phyloP scores from a whole-genome alignment of 2,888 invertebrate species.

The Byasa hedistus region DNA sequence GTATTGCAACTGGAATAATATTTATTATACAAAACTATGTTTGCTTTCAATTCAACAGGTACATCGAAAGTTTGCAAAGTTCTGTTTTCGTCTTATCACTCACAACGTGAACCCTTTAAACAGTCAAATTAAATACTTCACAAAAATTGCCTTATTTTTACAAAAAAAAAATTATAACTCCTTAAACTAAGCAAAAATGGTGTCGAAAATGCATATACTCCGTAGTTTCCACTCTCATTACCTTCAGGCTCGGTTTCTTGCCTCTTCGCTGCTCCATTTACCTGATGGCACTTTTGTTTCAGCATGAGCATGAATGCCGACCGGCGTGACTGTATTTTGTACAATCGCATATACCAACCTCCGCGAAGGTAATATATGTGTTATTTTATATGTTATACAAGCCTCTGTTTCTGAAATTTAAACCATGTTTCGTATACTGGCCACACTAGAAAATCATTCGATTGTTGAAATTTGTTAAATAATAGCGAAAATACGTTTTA shows the following conservation, averaged over 20 bases:
- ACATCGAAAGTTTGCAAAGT: too few species aligned
- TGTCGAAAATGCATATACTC: conserved; percentile 23
- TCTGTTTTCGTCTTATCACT: not conserved
- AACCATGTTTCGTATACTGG: too few species aligned
- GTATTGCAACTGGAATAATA: not conserved
- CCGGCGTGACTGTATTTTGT: conserved; percentile 4
- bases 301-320: conserved; percentile 28
- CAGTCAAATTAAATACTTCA: not conserved
- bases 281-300: conserved; percentile 46
- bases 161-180: not conserved
- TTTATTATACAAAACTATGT: not conserved
- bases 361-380: not conserved
- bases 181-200: conserved; percentile 7
- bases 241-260: conserved; percentile 27
- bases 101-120: not conserved
- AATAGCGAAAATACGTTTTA: too few species aligned
- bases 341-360: not conserved
- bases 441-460: too few species aligned
- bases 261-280: conserved; percentile 48
- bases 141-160: conserved; percentile 1
- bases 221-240: conserved; percentile 33
- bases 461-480: too few species aligned
- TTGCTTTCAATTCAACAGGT: not conserved
- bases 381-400: not conserved
- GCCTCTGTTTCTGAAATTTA: not conserved